Base-by-base conservation (phyloP, 2,888 invertebrate species). In the Macrosiphum euphorbiae region DNA sequence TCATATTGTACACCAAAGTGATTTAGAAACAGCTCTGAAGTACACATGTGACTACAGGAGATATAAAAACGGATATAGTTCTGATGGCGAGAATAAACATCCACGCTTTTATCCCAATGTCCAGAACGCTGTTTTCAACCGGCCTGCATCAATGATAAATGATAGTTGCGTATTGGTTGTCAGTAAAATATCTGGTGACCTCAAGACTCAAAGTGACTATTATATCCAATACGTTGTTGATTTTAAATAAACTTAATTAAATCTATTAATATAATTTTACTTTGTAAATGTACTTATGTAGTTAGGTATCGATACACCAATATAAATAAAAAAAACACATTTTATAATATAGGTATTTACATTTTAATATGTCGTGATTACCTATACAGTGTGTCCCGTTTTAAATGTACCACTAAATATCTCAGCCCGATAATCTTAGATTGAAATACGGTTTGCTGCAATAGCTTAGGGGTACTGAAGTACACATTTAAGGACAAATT, bases 11-110 rank as follows among this genome's bases (percentile, higher is more conserved):
- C 35, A 84, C 11, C 13, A 0, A n/a, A n/a, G 11, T 1, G 78
- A 90, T n/a, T 4, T 90, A 16, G 24, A 78, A 50, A 90, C 50
- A 13, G 90, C 90, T n/a, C 24, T 90, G 20, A 90, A 90, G 24
- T 50, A 90, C 24, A 90, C 90, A 11, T 90, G 90, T 47, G 90
- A 90, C 7, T 90, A 90, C n/a, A 50, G 90, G 35, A 52, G 90
- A n/a, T 90, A 90, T 52, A 84, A 28, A n/a, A 0, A 28, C 0
- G 2, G 5, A 28, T 24, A 13, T 61, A 2, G 1, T 8, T 11
- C 0, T 44, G 13, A 26, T 13, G 1, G 11, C 26, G 28, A 13
- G 10, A n/a, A 61, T 67, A 90, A 90, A 67, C 90, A 90, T 13
- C 90, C 90, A 26, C 7, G 1, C 3, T 90, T 90, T 90, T n/a